These are phyloP conservation scores for Nemotelus pantherinus DNA, from an alignment of 2,888 invertebrate species.

Conservation along the genomic window DNA sequence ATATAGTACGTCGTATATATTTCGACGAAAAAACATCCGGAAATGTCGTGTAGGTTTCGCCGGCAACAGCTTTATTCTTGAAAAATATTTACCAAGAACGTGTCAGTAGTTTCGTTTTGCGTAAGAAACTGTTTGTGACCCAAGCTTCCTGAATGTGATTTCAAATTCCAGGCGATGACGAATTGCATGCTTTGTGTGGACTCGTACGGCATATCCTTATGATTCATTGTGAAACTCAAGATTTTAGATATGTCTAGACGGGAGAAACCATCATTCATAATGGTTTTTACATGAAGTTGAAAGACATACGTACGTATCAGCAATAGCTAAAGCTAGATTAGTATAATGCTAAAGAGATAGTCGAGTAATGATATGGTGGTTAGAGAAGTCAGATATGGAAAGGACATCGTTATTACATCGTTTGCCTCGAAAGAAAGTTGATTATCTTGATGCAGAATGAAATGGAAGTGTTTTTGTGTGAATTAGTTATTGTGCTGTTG, in stretches of 20 bases:
- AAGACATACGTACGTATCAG: too few relatives aligned
- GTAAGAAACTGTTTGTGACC: background rate
- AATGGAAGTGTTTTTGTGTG: too few relatives aligned
- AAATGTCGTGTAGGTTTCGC: conserved; percentile 30
- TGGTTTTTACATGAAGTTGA: conserved; percentile 11
- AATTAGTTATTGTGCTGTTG: too few relatives aligned
- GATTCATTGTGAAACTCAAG: conserved; percentile 2
- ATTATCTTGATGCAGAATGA: too few relatives aligned
- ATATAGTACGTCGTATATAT: conserved; percentile 4
- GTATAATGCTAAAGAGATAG: too few relatives aligned
- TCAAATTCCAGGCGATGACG: background rate
- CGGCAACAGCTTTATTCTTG: background rate
- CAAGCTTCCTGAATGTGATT: conserved; percentile 23
- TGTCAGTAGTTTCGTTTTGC: too few relatives aligned
- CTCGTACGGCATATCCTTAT: background rate
- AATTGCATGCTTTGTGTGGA: conserved; percentile 2
- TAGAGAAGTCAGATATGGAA: too few relatives aligned
- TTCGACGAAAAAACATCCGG: conserved; percentile 39
- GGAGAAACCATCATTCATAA: conserved; percentile 7
- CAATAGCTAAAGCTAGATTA: too few relatives aligned
- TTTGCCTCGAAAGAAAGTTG: too few relatives aligned
- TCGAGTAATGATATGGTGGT: too few relatives aligned
- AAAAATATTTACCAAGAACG: too few relatives aligned
- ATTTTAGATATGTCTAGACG: conserved; percentile 16
- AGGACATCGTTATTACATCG: too few relatives aligned